A percentile compares a stretch with the other conserved stretches of the same genome.
Conservation (phyloP, 1,140 invertebrate species). For the Rhynchophorus ferrugineus region DNA sequence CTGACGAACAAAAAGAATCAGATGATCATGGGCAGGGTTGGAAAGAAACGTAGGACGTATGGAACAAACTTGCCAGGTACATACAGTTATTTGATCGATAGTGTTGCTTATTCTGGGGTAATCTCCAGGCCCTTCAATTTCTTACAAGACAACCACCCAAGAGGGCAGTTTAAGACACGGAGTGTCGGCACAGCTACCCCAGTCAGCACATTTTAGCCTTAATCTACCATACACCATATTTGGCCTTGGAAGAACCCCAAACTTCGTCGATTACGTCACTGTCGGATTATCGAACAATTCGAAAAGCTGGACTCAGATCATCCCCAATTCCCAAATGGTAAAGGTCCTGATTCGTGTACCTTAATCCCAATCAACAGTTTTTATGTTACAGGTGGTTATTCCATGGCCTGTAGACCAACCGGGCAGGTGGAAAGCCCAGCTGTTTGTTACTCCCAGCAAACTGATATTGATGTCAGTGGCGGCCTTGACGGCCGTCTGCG, state of each 20-base stretch:
- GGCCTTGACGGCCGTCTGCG: conserved; percentile 80
- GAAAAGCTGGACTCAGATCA: conserved; percentile 83
- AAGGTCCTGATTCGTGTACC: not conserved
- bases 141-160: conserved; percentile 78
- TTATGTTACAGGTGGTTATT: conserved; percentile 60
- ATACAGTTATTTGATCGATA: not conserved
- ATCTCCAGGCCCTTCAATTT: conserved; percentile 79
- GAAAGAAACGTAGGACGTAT: conserved; percentile 70
- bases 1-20: conserved; percentile 63
- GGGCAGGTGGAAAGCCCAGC: conserved; percentile 78
- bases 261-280: conserved; percentile 88
- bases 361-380: not conserved
- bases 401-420: conserved; percentile 75
- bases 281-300: conserved; percentile 69
- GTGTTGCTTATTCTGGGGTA: conserved; percentile 36
- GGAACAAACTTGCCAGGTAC: conserved; percentile 53
- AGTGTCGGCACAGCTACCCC: conserved; percentile 79
- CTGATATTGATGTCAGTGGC: conserved; percentile 86
- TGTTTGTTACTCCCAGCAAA: conserved; percentile 95
- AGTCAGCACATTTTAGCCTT: conserved; percentile 85
- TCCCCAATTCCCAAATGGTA: conserved; percentile 90
- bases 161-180: conserved; percentile 67
- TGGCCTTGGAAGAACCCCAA: conserved; percentile 91
- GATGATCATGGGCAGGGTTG: conserved; percentile 59
- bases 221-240: conserved; percentile 93